Conservation (phyloP, 35 echinoderm and acorn worm species). For the Ptychodera flava region DNA sequence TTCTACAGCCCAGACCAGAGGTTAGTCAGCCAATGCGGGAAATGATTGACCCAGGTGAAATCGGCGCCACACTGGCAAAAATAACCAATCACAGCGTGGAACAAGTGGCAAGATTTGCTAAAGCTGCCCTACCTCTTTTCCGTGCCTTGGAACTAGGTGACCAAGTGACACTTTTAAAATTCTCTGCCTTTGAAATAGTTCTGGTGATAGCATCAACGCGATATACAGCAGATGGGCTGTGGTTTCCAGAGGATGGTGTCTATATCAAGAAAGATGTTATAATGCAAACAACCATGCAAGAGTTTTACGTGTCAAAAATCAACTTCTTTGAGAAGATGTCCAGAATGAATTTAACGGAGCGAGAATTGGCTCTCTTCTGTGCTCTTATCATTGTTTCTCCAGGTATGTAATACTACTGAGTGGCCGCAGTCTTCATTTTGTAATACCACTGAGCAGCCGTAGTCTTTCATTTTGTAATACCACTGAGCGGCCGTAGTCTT, state of each 20-base stretch:
- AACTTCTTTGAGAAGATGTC: constrained; percentile 98
- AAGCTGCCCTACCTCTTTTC: background rate
- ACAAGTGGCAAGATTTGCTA: background rate
- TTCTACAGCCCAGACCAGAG: background rate
- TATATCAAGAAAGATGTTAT: constrained; percentile 84
- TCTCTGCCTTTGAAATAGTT: constrained; percentile 92
- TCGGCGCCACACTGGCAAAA: background rate
- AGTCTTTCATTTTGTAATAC: no score
- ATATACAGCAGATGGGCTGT: constrained; percentile 86
- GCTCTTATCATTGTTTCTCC: constrained; percentile 77
- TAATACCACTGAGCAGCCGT: no score
- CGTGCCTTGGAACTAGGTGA: background rate
- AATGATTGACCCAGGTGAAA: background rate
- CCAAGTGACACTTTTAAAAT: constrained; percentile 74
- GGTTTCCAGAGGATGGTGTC: constrained; percentile 81
- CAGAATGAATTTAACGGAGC: constrained; percentile 87
- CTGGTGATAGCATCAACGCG: constrained; percentile 88
- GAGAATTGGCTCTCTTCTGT: constrained; percentile 90
- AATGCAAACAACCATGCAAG: constrained; percentile 40
- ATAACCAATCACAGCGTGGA: background rate
- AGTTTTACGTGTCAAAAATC: constrained; percentile 82
- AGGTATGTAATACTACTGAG: no score
- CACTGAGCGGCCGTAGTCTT: no score
- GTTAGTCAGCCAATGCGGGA: background rate
- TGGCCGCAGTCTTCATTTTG: no score